Conservation (phyloP, 2,797 vertebrate species). For the Falco naumanni region DNA sequence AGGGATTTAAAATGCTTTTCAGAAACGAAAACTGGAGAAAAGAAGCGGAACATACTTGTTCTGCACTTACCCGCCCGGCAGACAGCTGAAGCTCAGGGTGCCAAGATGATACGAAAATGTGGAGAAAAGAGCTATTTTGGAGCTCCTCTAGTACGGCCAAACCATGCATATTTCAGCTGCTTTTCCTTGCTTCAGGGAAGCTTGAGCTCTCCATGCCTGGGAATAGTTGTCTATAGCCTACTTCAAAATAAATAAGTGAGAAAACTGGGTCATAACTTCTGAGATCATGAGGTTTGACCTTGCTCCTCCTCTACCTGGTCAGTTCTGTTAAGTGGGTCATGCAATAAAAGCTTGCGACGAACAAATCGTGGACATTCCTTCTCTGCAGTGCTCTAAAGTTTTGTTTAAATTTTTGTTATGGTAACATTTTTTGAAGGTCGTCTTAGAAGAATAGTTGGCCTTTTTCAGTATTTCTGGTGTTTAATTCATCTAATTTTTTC, state of each 20-base stretch:
- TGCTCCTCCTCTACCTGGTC: not conserved
- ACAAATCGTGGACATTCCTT: not conserved
- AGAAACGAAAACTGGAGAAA: not conserved
- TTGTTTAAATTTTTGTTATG: not conserved
- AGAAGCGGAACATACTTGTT: not conserved
- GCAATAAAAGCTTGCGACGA: not conserved
- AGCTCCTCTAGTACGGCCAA: not conserved
- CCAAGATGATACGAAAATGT: not conserved
- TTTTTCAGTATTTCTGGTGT: not conserved
- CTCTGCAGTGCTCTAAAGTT: fast-evolving
- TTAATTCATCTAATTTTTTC: not conserved
- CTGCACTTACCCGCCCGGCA: not conserved
- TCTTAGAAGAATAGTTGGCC: not conserved
- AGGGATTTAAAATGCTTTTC: not conserved
- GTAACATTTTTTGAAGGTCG: not conserved
- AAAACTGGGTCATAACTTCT: not conserved
- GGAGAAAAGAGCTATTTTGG: not conserved
- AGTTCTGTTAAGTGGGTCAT: not conserved
- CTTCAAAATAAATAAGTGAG: not conserved
- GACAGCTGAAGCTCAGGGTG: not conserved
- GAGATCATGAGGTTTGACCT: not conserved
- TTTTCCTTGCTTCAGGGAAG: not conserved
- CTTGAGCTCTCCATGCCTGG: not conserved
- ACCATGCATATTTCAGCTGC: not conserved
- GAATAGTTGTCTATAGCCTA: not conserved